Percentiles rank a stretch among this genome's conserved stretches.
Conservation (phyloP, 2,113 vertebrate species). For the Alethe castanea region DNA sequence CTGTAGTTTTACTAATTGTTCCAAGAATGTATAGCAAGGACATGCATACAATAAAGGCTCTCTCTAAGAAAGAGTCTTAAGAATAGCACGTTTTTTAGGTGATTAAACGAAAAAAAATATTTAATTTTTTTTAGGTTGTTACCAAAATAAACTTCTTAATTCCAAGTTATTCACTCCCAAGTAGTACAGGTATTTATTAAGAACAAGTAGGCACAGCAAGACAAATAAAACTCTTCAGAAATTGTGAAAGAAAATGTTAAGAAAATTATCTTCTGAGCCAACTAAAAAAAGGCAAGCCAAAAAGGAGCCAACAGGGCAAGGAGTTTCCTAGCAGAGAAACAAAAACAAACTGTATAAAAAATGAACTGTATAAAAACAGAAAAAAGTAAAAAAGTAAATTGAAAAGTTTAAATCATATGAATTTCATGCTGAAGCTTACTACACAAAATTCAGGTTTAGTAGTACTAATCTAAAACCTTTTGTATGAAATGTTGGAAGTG, state of each 20-base stretch:
- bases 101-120: not conserved
- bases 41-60: not conserved
- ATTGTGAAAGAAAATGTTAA: not conserved
- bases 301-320: not conserved
- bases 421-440: constrained; percentile 13
- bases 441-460: constrained; percentile 1
- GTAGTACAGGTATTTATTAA: not conserved
- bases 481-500: constrained; percentile 30
- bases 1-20: not conserved
- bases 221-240: not conserved
- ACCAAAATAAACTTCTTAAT: not conserved
- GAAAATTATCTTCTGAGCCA: not conserved
- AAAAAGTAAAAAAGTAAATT: not conserved
- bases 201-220: not conserved
- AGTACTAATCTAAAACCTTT: constrained; percentile 41
- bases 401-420: not conserved
- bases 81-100: not conserved
- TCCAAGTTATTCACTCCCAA: not conserved
- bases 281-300: not conserved
- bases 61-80: not conserved
- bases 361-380: not conserved
- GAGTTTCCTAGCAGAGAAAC: not conserved
- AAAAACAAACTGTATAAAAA: not conserved
- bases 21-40: not conserved
- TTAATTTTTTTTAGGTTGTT: not conserved